Conservation (phyloP, 2,113 vertebrate species). For the Pterocles gutturalis region DNA sequence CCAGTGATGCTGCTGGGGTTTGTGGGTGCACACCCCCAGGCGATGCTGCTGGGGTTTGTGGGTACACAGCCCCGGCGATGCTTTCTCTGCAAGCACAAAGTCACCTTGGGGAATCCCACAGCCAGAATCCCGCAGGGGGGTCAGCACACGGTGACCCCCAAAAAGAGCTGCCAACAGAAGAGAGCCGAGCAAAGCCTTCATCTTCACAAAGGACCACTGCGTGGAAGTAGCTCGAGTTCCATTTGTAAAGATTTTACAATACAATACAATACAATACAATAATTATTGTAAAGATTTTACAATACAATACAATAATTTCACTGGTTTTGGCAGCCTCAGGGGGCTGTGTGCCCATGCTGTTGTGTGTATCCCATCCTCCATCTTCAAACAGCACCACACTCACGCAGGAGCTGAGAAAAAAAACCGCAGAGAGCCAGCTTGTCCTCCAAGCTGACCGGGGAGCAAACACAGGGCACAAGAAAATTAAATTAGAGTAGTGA, state of each 20-base stretch:
- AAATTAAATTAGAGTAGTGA: neutral
- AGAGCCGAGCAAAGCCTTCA: neutral
- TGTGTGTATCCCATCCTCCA: neutral
- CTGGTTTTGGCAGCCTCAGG: neutral
- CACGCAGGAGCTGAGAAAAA: neutral
- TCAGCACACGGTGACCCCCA: neutral
- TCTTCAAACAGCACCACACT: neutral
- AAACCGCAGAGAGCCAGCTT: neutral
- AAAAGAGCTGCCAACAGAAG: neutral
- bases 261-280: too few relatives aligned
- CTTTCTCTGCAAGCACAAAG: neutral
- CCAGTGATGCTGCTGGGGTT: fast-evolving
- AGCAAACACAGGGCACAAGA: neutral
- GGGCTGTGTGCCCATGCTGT: fast-evolving
- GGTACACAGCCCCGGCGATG: neutral
- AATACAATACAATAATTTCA: neutral
- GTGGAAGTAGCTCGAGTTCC: fast-evolving
- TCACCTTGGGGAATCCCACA: neutral
- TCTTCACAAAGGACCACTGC: fast-evolving
- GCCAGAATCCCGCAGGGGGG: neutral
- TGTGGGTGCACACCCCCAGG: neutral
- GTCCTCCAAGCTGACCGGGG: neutral
- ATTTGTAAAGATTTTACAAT: neutral
- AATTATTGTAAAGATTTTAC: neutral
- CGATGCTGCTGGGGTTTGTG: fast-evolving